Evolutionary conservation across 2,113 vertebrate genomes (phyloP).

Genomic region (Heloderma charlesbogerti): DNA sequence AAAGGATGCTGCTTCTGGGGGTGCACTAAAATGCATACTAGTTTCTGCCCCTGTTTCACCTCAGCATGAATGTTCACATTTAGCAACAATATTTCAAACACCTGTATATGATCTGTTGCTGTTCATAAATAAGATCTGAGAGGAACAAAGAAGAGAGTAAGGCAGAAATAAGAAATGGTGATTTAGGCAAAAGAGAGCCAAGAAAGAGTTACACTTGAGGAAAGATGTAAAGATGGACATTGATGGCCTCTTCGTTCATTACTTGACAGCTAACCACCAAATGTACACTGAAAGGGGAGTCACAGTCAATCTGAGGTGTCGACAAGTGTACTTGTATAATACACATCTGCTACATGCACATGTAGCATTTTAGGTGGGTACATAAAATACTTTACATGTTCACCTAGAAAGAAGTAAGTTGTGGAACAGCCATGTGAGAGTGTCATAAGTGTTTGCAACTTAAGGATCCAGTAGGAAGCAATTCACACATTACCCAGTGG

Average conservation of each 20-base stretch:
- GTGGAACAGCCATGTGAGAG: background rate
- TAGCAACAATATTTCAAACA: background rate
- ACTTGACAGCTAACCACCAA: background rate
- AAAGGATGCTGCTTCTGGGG: background rate
- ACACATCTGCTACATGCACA: background rate
- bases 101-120: background rate
- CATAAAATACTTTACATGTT: background rate
- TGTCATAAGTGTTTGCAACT: background rate
- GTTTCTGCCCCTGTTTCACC: background rate
- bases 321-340: background rate
- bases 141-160: background rate
- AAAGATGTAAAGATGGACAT: background rate
- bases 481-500: background rate
- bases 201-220: background rate
- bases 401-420: background rate
- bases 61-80: background rate
- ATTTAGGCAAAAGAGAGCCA: background rate
- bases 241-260: background rate
- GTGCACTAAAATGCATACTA: too few relatives aligned
- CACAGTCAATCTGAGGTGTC: background rate
- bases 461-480: background rate
- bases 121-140: background rate
- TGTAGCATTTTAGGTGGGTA: background rate
- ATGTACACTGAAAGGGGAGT: background rate
- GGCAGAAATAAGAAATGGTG: background rate